Evolutionary conservation across 2,888 invertebrate genomes (phyloP).

Genomic region (Xylophagus ater): DNA sequence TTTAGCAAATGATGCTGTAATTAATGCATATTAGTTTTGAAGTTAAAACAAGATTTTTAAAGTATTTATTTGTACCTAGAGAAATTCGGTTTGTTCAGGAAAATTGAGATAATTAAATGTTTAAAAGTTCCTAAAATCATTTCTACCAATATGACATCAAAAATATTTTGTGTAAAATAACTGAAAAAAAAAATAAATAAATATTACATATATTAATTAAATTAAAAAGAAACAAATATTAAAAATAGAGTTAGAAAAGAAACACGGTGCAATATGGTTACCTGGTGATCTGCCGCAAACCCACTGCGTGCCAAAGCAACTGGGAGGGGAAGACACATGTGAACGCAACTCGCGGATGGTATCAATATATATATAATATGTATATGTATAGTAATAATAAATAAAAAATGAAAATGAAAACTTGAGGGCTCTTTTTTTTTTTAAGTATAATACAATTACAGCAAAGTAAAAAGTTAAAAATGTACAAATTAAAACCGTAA

Average conservation of each 20-base stretch:
- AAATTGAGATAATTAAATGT: not conserved
- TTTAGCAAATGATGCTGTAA: too few species aligned
- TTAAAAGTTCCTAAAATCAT: not conserved
- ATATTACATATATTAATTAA: conserved; percentile 8
- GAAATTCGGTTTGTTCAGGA: too few species aligned
- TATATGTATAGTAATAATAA: conserved; percentile 7
- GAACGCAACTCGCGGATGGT: conserved; percentile 20
- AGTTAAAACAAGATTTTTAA: too few species aligned
- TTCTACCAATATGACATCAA: too few species aligned
- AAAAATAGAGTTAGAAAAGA: conserved; percentile 32
- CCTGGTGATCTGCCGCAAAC: conserved; percentile 48
- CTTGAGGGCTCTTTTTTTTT: not conserved
- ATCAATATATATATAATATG: conserved; percentile 9
- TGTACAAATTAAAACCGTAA: too few species aligned
- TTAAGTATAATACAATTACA: conserved; percentile 9
- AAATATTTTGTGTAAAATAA: too few species aligned
- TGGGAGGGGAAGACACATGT: conserved; percentile 30
- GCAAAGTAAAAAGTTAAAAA: conserved; percentile 10
- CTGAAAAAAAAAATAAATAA: conserved; percentile 16
- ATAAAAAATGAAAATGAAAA: conserved; percentile 4
- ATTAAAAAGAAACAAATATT: conserved; percentile 17
- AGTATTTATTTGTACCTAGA: too few species aligned
- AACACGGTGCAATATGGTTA: conserved; percentile 54
- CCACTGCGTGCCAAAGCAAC: conserved; percentile 52
- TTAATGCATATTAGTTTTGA: too few species aligned